phyloP scores from a whole-genome alignment of 2,797 vertebrate species.

The Orientallactaga sibirica region DNA sequence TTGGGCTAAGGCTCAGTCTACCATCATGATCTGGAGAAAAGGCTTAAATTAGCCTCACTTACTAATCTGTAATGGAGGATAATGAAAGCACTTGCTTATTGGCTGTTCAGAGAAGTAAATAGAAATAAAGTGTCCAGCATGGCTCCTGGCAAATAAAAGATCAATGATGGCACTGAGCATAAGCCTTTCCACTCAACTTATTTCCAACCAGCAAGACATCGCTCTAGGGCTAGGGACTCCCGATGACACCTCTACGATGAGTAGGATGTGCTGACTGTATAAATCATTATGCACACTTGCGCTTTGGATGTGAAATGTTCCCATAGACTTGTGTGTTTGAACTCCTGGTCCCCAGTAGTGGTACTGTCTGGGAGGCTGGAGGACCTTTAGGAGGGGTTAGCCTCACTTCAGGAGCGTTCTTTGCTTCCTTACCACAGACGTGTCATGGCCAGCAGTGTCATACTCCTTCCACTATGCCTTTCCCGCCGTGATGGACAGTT shows the following conservation, averaged over 20 bases:
- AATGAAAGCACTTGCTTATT: neutral
- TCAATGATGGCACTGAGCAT: neutral
- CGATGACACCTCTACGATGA: neutral
- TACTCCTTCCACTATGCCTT: neutral
- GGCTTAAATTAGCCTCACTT: neutral
- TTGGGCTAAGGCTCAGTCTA: neutral
- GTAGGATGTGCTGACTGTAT: neutral
- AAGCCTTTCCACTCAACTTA: neutral
- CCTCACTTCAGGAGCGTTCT: no score
- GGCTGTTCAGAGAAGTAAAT: slow-evolving; percentile 42
- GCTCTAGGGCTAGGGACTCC: neutral
- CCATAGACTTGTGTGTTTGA: neutral
- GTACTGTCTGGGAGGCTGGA: neutral
- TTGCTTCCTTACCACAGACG: neutral
- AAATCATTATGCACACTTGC: neutral
- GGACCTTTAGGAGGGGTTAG: neutral
- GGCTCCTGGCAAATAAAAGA: neutral
- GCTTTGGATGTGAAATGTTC: neutral
- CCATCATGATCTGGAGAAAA: neutral
- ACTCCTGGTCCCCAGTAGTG: neutral
- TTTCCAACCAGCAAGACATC: neutral
- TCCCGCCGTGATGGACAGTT: no score
- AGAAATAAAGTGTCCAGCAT: slow-evolving; percentile 4
- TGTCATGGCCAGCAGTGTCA: neutral
- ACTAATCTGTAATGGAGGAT: neutral